Conservation (phyloP, 2,888 invertebrate species). For the Lysandra bellargus region DNA sequence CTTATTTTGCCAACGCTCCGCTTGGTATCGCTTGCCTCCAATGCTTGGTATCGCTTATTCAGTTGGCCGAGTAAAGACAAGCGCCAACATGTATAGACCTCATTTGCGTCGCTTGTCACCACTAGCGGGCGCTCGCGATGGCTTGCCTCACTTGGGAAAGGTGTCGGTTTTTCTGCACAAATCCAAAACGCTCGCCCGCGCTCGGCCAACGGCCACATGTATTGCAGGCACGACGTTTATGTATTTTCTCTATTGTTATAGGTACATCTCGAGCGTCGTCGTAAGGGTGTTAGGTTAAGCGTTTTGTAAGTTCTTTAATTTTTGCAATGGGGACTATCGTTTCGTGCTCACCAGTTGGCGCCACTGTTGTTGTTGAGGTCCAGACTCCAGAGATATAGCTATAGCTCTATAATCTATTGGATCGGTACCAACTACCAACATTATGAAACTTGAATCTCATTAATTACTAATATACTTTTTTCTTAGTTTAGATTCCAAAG, state of each 20-base stretch:
- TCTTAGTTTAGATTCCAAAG: no score
- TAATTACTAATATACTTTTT: no score
- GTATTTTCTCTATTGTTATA: constrained; percentile 49
- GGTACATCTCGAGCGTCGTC: constrained; percentile 87
- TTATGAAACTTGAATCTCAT: no score
- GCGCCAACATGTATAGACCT: neutral
- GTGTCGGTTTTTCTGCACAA: neutral
- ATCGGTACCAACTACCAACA: no score
- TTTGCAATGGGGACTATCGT: neutral
- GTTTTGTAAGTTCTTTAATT: constrained; percentile 4
- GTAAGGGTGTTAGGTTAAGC: constrained; percentile 71
- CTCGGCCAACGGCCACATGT: no score
- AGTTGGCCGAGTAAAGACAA: neutral
- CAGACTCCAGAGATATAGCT: no score
- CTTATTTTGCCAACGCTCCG: neutral
- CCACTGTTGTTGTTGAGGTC: neutral
- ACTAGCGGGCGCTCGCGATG: constrained; percentile 1
- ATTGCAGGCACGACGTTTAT: neutral
- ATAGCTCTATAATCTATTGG: no score
- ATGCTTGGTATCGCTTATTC: no score
- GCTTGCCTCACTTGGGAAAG: neutral
- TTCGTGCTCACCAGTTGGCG: neutral
- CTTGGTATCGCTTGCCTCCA: neutral
- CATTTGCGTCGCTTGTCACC: constrained; percentile 4
- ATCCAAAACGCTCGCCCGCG: no score